phyloP scores from a whole-genome alignment of 2,113 vertebrate genomes.

The Odontophorus gujanensis region DNA sequence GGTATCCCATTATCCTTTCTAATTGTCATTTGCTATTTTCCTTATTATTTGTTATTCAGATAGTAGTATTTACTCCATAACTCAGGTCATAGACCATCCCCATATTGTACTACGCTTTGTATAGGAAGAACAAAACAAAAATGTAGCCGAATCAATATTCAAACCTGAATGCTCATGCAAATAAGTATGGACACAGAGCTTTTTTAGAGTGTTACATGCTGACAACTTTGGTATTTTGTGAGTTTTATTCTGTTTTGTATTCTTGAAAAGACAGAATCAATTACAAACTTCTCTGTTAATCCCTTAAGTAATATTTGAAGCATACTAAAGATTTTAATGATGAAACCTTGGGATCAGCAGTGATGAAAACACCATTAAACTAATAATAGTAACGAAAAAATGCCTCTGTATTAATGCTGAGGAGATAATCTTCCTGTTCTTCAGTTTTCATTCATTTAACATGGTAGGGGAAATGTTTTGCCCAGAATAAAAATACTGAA shows the following conservation, averaged over 20 bases:
- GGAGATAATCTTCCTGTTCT: conserved; percentile 36
- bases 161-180: neutral
- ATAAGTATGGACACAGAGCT: neutral
- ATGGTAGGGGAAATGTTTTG: neutral
- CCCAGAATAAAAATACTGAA: conserved; percentile 47
- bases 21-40: neutral
- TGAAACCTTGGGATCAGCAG: conserved; percentile 54
- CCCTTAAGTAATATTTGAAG: conserved; percentile 64
- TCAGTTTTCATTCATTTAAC: conserved; percentile 62
- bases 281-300: conserved; percentile 72
- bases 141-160: neutral
- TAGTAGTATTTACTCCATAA: neutral
- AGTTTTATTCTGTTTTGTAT: conserved; percentile 44
- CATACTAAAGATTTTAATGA: conserved; percentile 61
- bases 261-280: conserved; percentile 64
- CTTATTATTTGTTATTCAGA: neutral
- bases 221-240: neutral
- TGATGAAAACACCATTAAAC: conserved; percentile 62
- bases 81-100: neutral
- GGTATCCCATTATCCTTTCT: neutral
- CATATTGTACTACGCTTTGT: neutral
- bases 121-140: neutral
- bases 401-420: conserved; percentile 24
- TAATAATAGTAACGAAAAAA: conserved; percentile 52
- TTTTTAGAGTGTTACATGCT: neutral